Conservation (phyloP, 2,888 invertebrate genomes). For the Caenorhabditis panamensis region DNA sequence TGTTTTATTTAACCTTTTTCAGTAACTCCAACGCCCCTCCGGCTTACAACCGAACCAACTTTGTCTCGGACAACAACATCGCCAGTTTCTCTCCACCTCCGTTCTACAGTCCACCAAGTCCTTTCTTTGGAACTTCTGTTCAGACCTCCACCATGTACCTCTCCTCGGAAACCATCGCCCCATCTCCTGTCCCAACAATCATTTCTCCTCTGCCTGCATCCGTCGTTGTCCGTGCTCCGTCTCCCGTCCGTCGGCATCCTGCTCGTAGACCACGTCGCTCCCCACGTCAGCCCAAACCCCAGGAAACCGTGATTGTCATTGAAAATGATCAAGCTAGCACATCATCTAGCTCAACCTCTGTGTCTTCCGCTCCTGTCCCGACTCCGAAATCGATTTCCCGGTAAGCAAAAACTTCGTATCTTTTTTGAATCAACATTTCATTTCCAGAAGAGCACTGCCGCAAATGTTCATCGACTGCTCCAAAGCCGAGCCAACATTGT, state of each 20-base stretch:
- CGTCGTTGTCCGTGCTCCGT: slow-evolving; percentile 27
- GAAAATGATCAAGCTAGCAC: slow-evolving; percentile 28
- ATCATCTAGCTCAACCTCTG: slow-evolving; percentile 24
- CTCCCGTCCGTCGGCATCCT: slow-evolving; percentile 50
- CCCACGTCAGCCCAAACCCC: slow-evolving; percentile 34
- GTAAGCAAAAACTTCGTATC: too few species aligned
- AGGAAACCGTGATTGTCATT: slow-evolving; percentile 19
- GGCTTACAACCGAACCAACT: slow-evolving; percentile 44
- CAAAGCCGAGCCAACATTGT: slow-evolving; percentile 65
- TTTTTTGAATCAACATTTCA: too few species aligned
- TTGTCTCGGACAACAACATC: slow-evolving; percentile 44
- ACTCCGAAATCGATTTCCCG: slow-evolving; percentile 25
- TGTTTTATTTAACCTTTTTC: too few species aligned
- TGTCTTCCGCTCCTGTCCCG: neutral
- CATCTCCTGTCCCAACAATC: slow-evolving; percentile 4
- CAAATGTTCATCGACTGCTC: slow-evolving; percentile 69
- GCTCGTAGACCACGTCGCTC: slow-evolving; percentile 46
- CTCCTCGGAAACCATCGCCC: slow-evolving; percentile 33
- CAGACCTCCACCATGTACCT: slow-evolving; percentile 51
- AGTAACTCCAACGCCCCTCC: slow-evolving; percentile 60
- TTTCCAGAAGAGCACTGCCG: slow-evolving; percentile 37
- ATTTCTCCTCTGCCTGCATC: slow-evolving; percentile 12
- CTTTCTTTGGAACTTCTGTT: slow-evolving; percentile 33
- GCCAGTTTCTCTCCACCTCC: slow-evolving; percentile 61
- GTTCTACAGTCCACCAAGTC: slow-evolving; percentile 51